Evolutionary conservation across 2,888 invertebrate genomes (phyloP), one percentile per base, ranked within the genome.

Genomic region (Stictocephala bisonia): DNA sequence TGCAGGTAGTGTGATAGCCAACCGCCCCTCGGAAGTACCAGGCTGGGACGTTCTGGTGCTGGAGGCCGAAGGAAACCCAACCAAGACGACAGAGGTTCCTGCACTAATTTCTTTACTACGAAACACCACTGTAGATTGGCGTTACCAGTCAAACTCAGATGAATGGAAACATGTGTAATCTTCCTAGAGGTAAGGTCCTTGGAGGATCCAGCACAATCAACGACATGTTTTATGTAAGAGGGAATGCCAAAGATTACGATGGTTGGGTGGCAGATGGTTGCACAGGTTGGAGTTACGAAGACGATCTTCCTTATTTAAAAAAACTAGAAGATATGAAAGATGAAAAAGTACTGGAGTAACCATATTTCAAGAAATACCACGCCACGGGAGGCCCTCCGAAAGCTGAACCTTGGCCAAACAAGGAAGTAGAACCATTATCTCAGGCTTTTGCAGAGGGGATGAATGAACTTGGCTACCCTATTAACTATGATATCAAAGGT

Each of bases 331-430:
- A 83, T 81, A 83, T 91, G 84, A 86, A 86, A 72, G 91, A 91
- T 76, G 87, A 89, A 0, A 87, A 89, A 73, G 82, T 95, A 56
- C 87, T 89, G 1, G 35, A 9, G 13, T 18, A 22, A 7, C 60
- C 60, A 7, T 31, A 60, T 35, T 87, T 87, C 74, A 90, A 44
- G 66, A 76, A 24, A 69, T 75, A 27, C 72, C 76, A 7, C 78
- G 69, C 64, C 64, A 75, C 22, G 0, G 93, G 93, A 0, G 94
- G 94, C 0, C 93, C 92, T 81, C 83, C 94, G 35, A 93, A 93
- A 0, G 92, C 94, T 0, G 93, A 93, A 82, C 93, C 94, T 81
- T 86, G 93, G 0, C 91, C 93, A 0, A 94, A 93, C 93, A 86
- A 91, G 50, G 91, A 93, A 7, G 90, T 91, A 0, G 77, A 76